These are phyloP conservation scores for Grantiella picta DNA, from an alignment of 2,113 vertebrate species.

Conservation along the genomic window DNA sequence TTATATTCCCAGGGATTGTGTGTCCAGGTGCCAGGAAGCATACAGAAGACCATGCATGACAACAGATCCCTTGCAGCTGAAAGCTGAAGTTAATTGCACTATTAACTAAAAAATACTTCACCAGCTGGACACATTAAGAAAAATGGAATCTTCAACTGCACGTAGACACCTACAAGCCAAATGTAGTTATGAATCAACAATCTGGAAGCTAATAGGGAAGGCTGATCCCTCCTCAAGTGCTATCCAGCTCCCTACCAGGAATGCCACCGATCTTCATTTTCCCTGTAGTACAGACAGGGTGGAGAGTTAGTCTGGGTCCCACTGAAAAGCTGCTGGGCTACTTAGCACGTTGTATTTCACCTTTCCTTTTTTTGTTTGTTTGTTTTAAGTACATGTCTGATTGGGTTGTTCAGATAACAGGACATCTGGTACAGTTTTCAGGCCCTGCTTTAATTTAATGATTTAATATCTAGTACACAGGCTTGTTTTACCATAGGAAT, in stretches of 20 bases:
- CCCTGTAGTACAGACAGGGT: neutral
- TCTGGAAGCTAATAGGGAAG: neutral
- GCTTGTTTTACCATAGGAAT: constrained; percentile 1
- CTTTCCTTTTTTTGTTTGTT: neutral
- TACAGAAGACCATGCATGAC: neutral
- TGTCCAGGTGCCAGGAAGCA: neutral
- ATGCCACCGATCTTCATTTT: neutral
- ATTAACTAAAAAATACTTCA: neutral
- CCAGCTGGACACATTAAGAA: neutral
- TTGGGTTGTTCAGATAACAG: neutral
- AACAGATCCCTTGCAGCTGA: neutral
- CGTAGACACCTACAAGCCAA: neutral
- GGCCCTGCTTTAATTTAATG: neutral
- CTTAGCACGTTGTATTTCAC: neutral
- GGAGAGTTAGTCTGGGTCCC: neutral
- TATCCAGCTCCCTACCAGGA: neutral
- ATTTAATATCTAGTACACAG: constrained; percentile 5
- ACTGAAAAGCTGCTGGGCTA: neutral
- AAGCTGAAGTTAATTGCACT: neutral
- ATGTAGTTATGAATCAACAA: neutral
- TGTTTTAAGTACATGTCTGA: neutral
- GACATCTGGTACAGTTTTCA: constrained; percentile 16
- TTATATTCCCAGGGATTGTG: neutral
- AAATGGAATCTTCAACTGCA: neutral
- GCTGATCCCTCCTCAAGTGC: neutral